Base-by-base conservation (phyloP, 2,113 vertebrate genomes). In the Pristiophorus japonicus region DNA sequence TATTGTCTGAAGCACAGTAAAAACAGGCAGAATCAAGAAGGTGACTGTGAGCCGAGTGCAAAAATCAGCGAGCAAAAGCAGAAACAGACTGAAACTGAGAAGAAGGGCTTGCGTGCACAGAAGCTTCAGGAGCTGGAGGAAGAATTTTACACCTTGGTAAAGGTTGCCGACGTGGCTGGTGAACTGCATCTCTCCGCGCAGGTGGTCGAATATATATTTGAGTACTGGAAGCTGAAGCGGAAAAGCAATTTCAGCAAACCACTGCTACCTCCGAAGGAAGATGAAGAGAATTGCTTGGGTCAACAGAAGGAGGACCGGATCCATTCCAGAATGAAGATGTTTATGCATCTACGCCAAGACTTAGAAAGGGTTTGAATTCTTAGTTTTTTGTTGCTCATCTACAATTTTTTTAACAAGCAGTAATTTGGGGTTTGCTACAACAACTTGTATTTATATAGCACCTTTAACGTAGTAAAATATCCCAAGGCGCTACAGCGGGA, bases 221-320 rank as follows among this genome's bases (percentile, higher is more conserved):
- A 99, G 97, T 99, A 99, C 98, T 99, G 99, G 99, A 99, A 99
- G 97, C 97, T 99, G 94, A 99, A 99, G 96, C 97, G 99, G 96
- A 99, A 99, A 97, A 98, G 98, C 96, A 98, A 98, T 97, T 99
- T 99, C 96, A 99, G 99, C 97, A 98, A 98, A 97, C 98, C 99
- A 8, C 98, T 99, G 97, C 97, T 99, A 97, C 98, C 99, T 96
- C 99, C 99, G 95, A 98, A 98, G 96, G 98, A 99, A 96, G 98
- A 98, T 66, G 99, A 99, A 97, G 98, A 98, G 97, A 98, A 98
- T 96, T 97, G 98, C 96, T 97, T 99, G 96, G 97, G 98, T 96
- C 98, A 98, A 96, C 99, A 99, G 38, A 98, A 99, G 96, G 98
- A 99, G 97, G 98, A 99, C 97, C 99, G 97, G 97, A 98, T 99